A percentile compares a stretch with the other conserved stretches of the same genome.
Evolutionary conservation across 1,140 invertebrate genomes (phyloP).

Genomic region (Drosophila tristis): DNA sequence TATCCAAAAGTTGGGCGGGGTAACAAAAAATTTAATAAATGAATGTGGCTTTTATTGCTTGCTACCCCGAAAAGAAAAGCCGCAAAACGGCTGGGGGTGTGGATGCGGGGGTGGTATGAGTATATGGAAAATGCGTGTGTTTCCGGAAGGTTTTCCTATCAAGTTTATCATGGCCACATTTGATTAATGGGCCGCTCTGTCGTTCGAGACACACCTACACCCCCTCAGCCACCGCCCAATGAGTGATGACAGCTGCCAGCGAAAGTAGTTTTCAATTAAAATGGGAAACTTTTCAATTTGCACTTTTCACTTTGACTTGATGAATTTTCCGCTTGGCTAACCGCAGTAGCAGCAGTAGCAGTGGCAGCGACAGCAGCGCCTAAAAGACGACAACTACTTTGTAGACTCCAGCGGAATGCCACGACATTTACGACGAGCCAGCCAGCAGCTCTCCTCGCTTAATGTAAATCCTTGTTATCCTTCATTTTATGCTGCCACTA

Average conservation of each 20-base stretch:
- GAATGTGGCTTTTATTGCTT: conserved; percentile 33
- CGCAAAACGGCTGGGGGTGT: background rate
- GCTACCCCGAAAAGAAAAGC: conserved; percentile 1
- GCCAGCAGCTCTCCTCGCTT: conserved; percentile 1
- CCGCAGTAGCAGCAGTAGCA: conserved; percentile 12
- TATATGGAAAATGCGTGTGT: background rate
- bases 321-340: conserved; percentile 28
- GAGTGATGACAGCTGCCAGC: conserved; percentile 23
- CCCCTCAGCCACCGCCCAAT: background rate
- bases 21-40: conserved; percentile 32
- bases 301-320: conserved; percentile 26
- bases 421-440: conserved; percentile 6
- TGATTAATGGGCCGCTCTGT: conserved; percentile 18
- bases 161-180: conserved; percentile 25
- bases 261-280: conserved; percentile 32
- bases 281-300: conserved; percentile 9
- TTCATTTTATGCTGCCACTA: conserved; percentile 27
- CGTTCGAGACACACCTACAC: too few species aligned
- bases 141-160: conserved; percentile 11
- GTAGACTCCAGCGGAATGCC: conserved; percentile 8
- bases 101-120: background rate
- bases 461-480: conserved; percentile 40
- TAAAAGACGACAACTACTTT: conserved; percentile 28
- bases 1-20: background rate
- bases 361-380: conserved; percentile 6